Evolutionary conservation across 2,797 vertebrate species (phyloP).

Genomic region (Falco rusticolus): DNA sequence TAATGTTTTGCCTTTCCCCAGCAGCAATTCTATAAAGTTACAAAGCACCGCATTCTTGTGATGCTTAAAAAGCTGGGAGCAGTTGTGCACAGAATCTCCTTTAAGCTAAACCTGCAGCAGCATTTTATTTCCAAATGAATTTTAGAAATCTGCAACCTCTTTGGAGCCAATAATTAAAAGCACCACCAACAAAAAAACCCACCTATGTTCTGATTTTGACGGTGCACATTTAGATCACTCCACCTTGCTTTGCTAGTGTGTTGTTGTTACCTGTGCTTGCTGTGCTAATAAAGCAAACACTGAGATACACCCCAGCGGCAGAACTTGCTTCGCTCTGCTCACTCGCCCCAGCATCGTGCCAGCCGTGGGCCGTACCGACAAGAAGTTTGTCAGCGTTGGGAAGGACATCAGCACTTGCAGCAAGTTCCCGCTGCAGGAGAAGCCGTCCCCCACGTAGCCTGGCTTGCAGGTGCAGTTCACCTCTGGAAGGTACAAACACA

Average conservation of each 20-base stretch:
- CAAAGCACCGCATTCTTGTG: accelerated
- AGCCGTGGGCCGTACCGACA: conserved; percentile 78
- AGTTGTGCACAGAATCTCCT: background rate
- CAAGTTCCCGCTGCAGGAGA: conserved; percentile 88
- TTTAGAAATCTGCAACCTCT: background rate
- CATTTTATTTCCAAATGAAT: background rate
- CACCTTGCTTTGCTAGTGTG: background rate
- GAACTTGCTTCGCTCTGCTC: background rate
- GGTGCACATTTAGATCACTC: background rate
- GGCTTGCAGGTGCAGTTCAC: conserved; percentile 88
- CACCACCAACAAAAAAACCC: too few relatives aligned
- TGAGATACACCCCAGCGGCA: background rate
- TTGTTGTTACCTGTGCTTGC: background rate
- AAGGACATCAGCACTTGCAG: conserved; percentile 87
- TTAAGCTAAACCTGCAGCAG: background rate
- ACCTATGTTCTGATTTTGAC: background rate
- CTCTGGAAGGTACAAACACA: conserved; percentile 78
- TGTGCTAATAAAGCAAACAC: background rate
- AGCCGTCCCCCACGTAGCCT: conserved; percentile 89
- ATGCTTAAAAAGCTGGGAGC: background rate
- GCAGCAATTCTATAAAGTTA: background rate
- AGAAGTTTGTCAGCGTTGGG: conserved; percentile 86
- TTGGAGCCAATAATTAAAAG: background rate
- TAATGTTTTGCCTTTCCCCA: background rate
- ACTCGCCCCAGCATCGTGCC: accelerated